These are phyloP conservation scores for Atrina japonica DNA, from an alignment of 2,888 invertebrate species.

Conservation along the genomic window DNA sequence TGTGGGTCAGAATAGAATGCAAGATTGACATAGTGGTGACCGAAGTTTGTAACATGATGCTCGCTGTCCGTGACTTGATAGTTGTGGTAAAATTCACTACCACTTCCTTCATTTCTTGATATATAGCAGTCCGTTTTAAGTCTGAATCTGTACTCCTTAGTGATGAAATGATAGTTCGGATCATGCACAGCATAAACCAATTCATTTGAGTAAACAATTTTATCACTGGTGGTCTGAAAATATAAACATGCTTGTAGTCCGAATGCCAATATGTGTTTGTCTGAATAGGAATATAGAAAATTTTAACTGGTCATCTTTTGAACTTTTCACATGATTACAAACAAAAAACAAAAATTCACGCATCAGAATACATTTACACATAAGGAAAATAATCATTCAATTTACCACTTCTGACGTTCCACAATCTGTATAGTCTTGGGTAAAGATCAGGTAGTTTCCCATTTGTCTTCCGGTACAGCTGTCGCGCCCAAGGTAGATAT, in stretches of 20 bases:
- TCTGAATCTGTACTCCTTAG: constrained; percentile 53
- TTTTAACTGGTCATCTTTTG: too few species aligned
- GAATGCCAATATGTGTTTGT: constrained; percentile 26
- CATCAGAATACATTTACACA: background rate
- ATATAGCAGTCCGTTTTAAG: constrained; percentile 53
- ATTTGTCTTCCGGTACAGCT: constrained; percentile 24
- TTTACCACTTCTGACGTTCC: constrained; percentile 8
- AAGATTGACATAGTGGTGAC: constrained; percentile 44
- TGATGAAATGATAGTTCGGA: constrained; percentile 48
- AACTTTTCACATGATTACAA: constrained; percentile 17
- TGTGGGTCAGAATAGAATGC: constrained; percentile 43
- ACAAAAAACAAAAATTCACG: too few species aligned
- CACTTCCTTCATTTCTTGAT: constrained; percentile 35
- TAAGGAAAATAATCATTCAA: background rate
- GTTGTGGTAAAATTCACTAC: constrained; percentile 43
- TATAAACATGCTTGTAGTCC: constrained; percentile 13
- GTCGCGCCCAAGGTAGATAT: constrained; percentile 24
- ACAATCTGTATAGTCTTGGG: constrained; percentile 25
- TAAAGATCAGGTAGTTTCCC: constrained; percentile 30
- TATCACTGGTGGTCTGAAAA: constrained; percentile 31
- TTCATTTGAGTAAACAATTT: constrained; percentile 49
- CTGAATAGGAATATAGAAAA: too few species aligned
- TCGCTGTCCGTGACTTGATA: background rate
- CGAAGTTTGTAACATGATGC: constrained; percentile 32
- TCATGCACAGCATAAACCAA: constrained; percentile 56